These are phyloP conservation scores for Ptyas mucosa DNA, from an alignment of 2,113 vertebrate genomes.

Conservation along the genomic window DNA sequence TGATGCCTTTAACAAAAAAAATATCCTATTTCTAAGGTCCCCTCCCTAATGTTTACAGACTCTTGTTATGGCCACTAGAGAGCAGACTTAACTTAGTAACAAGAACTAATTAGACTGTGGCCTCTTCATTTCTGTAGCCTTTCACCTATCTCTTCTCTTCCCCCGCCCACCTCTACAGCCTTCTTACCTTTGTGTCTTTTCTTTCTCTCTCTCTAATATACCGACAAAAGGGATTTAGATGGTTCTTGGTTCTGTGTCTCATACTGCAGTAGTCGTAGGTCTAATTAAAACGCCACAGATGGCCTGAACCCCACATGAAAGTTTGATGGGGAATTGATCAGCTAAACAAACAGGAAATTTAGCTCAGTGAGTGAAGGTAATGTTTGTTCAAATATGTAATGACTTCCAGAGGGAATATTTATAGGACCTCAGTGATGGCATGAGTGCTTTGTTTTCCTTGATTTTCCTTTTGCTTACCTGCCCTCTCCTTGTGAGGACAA, in stretches of 20 bases:
- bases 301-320: slow-evolving; percentile 71
- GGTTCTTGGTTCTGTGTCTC: slow-evolving; percentile 64
- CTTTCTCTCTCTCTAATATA: slow-evolving; percentile 24
- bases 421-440: slow-evolving; percentile 67
- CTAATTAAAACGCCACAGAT: slow-evolving; percentile 83
- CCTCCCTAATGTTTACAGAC: background rate
- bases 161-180: slow-evolving; percentile 28
- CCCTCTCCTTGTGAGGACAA: slow-evolving; percentile 23
- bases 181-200: background rate
- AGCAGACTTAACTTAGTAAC: slow-evolving; percentile 67
- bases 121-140: slow-evolving; percentile 42
- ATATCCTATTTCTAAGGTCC: background rate
- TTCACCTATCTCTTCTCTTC: background rate
- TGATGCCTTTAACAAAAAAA: background rate
- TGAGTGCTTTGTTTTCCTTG: slow-evolving; percentile 59
- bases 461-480: slow-evolving; percentile 50
- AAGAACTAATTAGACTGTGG: slow-evolving; percentile 47
- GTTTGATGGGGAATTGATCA: slow-evolving; percentile 81
- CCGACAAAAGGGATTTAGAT: slow-evolving; percentile 52
- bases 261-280: slow-evolving; percentile 73
- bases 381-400: slow-evolving; percentile 80
- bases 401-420: slow-evolving; percentile 74
- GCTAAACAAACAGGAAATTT: slow-evolving; percentile 78
- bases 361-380: slow-evolving; percentile 73
- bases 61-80: slow-evolving; percentile 66